These are phyloP conservation scores for Cassiopea xamachana DNA, from an alignment of 30 jellyfish, hydroid and myxozoan genomes.

Conservation along the genomic window DNA sequence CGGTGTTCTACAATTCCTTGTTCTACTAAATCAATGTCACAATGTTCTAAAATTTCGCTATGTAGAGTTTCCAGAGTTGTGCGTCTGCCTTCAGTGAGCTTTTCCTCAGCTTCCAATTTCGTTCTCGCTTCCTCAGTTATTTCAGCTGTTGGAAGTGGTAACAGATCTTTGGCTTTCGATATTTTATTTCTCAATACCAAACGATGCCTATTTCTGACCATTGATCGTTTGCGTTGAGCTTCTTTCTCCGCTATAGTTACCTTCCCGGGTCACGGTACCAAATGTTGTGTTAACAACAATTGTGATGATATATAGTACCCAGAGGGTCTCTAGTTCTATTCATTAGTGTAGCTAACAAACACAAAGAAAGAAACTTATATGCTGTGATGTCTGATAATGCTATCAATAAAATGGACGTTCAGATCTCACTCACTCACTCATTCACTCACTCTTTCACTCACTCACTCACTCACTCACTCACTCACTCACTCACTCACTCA, in stretches of 20 bases:
- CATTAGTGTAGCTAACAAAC: not conserved
- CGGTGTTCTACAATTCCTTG: not conserved
- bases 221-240: not conserved
- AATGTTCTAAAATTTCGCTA: conserved; percentile 1
- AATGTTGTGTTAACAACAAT: not conserved
- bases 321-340: not conserved
- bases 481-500: no score
- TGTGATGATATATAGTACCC: not conserved
- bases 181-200: conserved; percentile 3
- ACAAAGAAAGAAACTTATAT: not conserved
- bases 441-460: no score
- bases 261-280: conserved; percentile 31
- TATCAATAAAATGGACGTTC: not conserved
- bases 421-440: not conserved
- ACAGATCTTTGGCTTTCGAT: not conserved
- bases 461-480: no score
- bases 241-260: conserved; percentile 11
- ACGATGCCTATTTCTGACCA: conserved; percentile 1
- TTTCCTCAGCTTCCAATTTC: not conserved
- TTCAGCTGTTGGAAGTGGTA: conserved; percentile 7
- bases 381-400: not conserved
- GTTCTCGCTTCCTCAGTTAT: not conserved
- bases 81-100: conserved; percentile 1
- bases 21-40: not conserved
- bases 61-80: not conserved